Evolutionary conservation across 2,797 vertebrate species (phyloP).

Genomic region (Chrosomus eos): DNA sequence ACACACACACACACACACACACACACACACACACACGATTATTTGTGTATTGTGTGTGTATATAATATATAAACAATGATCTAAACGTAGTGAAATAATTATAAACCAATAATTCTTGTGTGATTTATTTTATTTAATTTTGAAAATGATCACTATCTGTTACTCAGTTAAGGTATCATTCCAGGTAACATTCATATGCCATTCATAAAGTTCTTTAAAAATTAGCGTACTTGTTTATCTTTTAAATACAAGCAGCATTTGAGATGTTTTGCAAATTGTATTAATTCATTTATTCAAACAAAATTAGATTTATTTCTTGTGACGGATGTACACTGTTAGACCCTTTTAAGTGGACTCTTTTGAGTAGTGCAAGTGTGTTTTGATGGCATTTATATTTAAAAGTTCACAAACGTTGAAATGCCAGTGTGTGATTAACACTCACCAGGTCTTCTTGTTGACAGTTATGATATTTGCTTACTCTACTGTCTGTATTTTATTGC

Average conservation of each 20-base stretch:
- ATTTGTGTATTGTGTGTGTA: no score
- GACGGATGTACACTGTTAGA: background rate
- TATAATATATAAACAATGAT: background rate
- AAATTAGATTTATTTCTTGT: background rate
- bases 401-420: background rate
- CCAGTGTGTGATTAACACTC: background rate
- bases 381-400: background rate
- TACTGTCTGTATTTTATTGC: slow-evolving; percentile 64
- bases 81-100: background rate
- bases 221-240: background rate
- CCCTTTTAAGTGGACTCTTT: background rate
- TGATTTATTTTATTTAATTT: background rate
- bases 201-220: background rate
- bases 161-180: background rate
- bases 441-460: background rate
- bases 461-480: slow-evolving; percentile 66
- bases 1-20: no score
- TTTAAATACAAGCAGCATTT: background rate
- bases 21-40: no score
- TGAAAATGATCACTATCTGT: background rate
- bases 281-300: background rate
- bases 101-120: background rate
- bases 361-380: background rate
- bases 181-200: no score
- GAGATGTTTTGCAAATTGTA: background rate